Conservation (phyloP, 2,797 vertebrate genomes). For the Cyprinella venusta region DNA sequence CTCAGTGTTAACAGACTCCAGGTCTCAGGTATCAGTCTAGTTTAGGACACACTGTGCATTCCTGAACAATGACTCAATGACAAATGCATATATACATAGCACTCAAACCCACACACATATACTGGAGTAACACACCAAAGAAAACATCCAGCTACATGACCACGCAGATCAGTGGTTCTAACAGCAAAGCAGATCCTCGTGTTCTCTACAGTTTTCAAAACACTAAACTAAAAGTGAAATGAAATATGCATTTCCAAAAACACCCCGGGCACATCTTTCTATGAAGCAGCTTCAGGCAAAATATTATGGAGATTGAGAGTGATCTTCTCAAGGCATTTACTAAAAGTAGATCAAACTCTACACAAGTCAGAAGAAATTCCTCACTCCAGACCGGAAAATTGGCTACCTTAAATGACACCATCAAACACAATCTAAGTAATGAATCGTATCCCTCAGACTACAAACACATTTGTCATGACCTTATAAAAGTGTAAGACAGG, state of each 20-base stretch:
- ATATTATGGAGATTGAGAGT: conserved; percentile 17
- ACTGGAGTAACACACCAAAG: conserved; percentile 17
- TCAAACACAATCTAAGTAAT: conserved; percentile 11
- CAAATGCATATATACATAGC: conserved; percentile 30
- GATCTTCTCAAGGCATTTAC: background rate
- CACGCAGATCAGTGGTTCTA: conserved; percentile 3
- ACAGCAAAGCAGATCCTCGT: background rate
- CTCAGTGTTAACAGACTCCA: conserved; percentile 21
- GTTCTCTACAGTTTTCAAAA: conserved; percentile 3
- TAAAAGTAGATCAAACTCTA: conserved; percentile 27
- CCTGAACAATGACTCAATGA: conserved; percentile 47
- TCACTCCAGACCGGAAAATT: conserved; percentile 12
- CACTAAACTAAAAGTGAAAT: conserved; percentile 5
- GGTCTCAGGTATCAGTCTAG: conserved; percentile 28
- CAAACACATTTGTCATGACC: conserved; percentile 31
- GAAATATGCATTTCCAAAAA: conserved; percentile 9
- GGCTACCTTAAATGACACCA: conserved; percentile 9
- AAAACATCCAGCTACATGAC: conserved; percentile 23
- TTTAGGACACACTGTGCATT: conserved; percentile 43
- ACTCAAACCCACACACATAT: conserved; percentile 4
- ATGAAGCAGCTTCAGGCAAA: conserved; percentile 17
- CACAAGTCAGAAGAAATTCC: conserved; percentile 18
- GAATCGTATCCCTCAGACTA: background rate
- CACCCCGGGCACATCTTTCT: background rate
- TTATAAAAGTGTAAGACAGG: conserved; percentile 11